These are phyloP conservation scores for Paramormyrops kingsleyae DNA, from an alignment of 2,113 vertebrate species.

Conservation along the genomic window DNA sequence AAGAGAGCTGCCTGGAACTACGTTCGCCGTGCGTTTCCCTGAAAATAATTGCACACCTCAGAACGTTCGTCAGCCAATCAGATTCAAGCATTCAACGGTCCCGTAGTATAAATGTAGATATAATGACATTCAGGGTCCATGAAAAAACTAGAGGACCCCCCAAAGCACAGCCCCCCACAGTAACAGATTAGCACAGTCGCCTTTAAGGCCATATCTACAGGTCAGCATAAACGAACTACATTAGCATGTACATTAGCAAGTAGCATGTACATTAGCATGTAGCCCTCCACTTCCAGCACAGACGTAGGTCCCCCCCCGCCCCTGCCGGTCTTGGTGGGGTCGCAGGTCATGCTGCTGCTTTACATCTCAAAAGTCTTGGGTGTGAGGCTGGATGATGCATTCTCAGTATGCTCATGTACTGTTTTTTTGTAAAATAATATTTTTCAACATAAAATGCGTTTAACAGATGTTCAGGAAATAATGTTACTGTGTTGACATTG, in stretches of 20 bases:
- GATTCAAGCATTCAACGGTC: too few relatives aligned
- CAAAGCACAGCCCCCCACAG: not conserved
- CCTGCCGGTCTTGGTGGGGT: not conserved
- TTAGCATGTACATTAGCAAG: not conserved
- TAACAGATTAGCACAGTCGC: not conserved
- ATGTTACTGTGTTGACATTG: not conserved
- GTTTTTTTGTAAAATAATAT: not conserved
- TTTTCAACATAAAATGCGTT: not conserved
- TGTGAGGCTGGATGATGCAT: not conserved
- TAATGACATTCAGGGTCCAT: not conserved
- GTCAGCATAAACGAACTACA: not conserved
- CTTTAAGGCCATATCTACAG: not conserved
- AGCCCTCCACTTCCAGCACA: not conserved
- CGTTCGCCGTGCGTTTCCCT: too few relatives aligned
- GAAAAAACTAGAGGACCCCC: not conserved
- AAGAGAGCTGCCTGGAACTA: too few relatives aligned
- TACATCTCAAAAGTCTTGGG: not conserved
- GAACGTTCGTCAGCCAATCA: too few relatives aligned
- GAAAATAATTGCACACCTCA: too few relatives aligned
- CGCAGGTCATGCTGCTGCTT: not conserved
- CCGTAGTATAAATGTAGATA: too few relatives aligned
- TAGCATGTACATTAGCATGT: too few relatives aligned
- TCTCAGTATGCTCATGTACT: not conserved
- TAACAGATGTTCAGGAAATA: not conserved
- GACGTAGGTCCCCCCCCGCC: not conserved